phyloP scores from a whole-genome alignment of 2,888 invertebrate genomes.

The Epistrophella euchroma region DNA sequence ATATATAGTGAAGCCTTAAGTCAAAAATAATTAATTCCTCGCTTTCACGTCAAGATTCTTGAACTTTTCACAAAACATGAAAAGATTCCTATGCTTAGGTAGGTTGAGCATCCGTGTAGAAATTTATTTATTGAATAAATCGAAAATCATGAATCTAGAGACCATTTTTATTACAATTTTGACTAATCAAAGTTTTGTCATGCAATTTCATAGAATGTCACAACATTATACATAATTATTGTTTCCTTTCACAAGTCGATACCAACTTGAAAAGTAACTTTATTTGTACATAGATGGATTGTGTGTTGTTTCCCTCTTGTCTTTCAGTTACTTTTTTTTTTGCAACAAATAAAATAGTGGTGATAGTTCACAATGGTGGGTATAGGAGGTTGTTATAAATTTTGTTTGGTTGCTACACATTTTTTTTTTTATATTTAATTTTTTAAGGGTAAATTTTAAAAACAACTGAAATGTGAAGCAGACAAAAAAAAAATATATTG shows the following conservation, averaged over 20 bases:
- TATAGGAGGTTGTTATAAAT: neutral
- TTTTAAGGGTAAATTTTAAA: conserved; percentile 25
- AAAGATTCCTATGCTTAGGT: too few relatives aligned
- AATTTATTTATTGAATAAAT: too few relatives aligned
- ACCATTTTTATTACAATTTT: neutral
- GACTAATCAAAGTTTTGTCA: conserved; percentile 67
- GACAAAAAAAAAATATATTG: conserved; percentile 41
- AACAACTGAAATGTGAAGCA: conserved; percentile 23
- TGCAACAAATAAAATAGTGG: conserved; percentile 36
- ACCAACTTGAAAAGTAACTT: neutral
- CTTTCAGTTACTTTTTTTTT: conserved; percentile 8
- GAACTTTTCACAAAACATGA: too few relatives aligned
- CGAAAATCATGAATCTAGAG: neutral
- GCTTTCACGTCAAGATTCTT: too few relatives aligned
- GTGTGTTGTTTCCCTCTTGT: neutral
- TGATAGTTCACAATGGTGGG: conserved; percentile 37
- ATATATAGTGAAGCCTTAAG: too few relatives aligned
- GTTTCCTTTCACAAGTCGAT: neutral
- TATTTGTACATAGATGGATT: neutral
- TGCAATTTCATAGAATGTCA: conserved; percentile 66
- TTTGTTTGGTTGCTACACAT: neutral
- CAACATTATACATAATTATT: conserved; percentile 57
- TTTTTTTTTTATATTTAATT: conserved; percentile 31
- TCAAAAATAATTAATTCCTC: too few relatives aligned
- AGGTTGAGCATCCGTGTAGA: too few relatives aligned